Percentiles rank a stretch among this genome's conserved stretches.
phyloP scores from a whole-genome alignment of 1,140 invertebrate species.

The Tetraneura akinire region DNA sequence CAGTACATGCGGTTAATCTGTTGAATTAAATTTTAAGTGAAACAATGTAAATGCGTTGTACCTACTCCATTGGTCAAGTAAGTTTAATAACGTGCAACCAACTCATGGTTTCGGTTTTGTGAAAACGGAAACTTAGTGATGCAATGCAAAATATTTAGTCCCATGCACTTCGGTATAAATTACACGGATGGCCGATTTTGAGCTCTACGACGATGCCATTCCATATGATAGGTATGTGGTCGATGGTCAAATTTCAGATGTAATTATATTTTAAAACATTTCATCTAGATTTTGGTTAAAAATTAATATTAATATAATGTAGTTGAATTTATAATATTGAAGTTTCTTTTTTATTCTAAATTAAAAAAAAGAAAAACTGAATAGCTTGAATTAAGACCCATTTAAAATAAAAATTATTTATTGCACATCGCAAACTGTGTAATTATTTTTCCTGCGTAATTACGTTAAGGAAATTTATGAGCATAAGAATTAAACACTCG shows the following conservation, averaged over 20 bases:
- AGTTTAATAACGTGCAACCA: conserved; percentile 8
- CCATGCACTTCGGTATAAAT: conserved; percentile 2
- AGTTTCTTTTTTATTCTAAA: not conserved
- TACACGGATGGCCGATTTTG: not conserved
- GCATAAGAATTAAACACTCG: not conserved
- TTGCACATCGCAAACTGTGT: conserved; percentile 1
- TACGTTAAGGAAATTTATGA: not conserved
- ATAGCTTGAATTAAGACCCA: too few relatives aligned
- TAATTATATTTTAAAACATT: not conserved
- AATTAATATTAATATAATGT: not conserved
- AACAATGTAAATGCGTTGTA: not conserved
- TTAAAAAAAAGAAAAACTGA: not conserved
- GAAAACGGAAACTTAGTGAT: not conserved
- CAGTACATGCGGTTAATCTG: too few relatives aligned
- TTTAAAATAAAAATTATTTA: not conserved
- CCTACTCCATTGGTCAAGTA: conserved; percentile 9
- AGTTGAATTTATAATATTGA: not conserved
- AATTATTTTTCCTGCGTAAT: not conserved
- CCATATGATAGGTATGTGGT: not conserved
- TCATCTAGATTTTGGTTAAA: not conserved
- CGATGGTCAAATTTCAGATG: not conserved
- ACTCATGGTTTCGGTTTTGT: not conserved
- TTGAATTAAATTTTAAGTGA: conserved; percentile 5
- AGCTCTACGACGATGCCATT: not conserved
- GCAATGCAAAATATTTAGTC: not conserved